phyloP scores from a whole-genome alignment of 2,888 invertebrate genomes.

The Candidula unifasciata region DNA sequence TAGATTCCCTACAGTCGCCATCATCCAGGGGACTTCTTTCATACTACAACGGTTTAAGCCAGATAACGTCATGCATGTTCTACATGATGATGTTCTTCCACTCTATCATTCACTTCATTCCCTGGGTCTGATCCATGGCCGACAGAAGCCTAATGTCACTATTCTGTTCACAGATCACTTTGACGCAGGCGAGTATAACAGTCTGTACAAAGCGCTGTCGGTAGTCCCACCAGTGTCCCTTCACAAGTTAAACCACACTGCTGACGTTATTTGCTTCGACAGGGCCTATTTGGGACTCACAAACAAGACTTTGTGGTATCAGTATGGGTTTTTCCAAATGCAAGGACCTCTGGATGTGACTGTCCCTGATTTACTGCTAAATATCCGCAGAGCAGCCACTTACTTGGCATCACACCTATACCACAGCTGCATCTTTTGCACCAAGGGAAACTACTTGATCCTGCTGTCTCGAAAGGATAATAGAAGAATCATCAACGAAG shows the following conservation, averaged over 20 bases:
- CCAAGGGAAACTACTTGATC: slow-evolving; percentile 61
- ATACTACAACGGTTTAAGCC: slow-evolving; percentile 79
- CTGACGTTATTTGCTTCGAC: slow-evolving; percentile 75
- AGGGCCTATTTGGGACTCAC: slow-evolving; percentile 77
- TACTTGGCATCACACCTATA: slow-evolving; percentile 57
- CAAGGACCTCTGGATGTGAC: slow-evolving; percentile 76
- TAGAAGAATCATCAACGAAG: slow-evolving; percentile 79
- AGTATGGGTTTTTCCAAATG: slow-evolving; percentile 79
- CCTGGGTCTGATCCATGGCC: slow-evolving; percentile 49
- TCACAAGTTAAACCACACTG: background rate
- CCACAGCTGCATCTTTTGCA: slow-evolving; percentile 42
- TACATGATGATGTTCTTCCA: slow-evolving; percentile 80
- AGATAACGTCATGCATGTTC: slow-evolving; percentile 81
- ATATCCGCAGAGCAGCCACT: slow-evolving; percentile 57
- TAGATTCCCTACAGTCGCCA: slow-evolving; percentile 60
- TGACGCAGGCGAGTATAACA: slow-evolving; percentile 66
- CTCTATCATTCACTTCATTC: slow-evolving; percentile 75
- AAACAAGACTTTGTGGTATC: slow-evolving; percentile 78
- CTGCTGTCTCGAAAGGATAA: slow-evolving; percentile 76
- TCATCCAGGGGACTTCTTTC: slow-evolving; percentile 65
- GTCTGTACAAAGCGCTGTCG: slow-evolving; percentile 76
- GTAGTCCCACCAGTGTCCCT: slow-evolving; percentile 55
- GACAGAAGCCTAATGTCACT: slow-evolving; percentile 22
- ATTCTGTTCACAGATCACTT: slow-evolving; percentile 75
- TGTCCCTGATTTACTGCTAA: slow-evolving; percentile 58